Evolutionary conservation across 2,113 vertebrate species (phyloP).

Genomic region (Ophthalmotilapia sp.): DNA sequence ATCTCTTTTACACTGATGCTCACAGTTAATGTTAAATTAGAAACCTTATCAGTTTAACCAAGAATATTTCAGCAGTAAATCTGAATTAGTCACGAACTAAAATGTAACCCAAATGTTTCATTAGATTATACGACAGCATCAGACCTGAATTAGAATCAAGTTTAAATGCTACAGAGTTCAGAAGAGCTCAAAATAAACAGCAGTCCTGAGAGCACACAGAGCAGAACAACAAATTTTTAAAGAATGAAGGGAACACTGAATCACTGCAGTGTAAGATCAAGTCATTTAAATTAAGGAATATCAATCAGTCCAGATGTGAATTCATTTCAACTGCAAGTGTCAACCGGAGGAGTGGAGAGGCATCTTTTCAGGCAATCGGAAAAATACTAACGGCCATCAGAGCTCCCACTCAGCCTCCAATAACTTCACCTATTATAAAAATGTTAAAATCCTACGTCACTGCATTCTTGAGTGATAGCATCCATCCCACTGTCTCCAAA

Average conservation of each 20-base stretch:
- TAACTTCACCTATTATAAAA: not conserved
- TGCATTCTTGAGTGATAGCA: not conserved
- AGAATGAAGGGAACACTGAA: not conserved
- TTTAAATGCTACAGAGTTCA: not conserved
- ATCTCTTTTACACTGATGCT: not conserved
- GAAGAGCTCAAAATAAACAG: not conserved
- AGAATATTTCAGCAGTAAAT: accelerated
- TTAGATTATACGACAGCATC: not conserved
- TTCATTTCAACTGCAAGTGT: accelerated
- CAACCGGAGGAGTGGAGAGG: accelerated
- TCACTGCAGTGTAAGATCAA: accelerated
- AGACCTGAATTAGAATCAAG: not conserved
- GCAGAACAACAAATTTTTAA: accelerated
- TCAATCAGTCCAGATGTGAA: not conserved
- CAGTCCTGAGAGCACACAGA: not conserved
- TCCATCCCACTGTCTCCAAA: not conserved
- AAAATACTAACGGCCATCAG: accelerated
- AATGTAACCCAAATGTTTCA: not conserved
- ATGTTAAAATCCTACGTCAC: accelerated
- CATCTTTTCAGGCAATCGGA: not conserved
- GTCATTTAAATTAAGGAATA: not conserved
- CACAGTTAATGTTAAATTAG: not conserved
- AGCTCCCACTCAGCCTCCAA: not conserved
- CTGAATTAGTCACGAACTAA: accelerated
- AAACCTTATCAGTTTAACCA: not conserved